Conservation (phyloP, 2,888 invertebrate species). For the Rhodophaea formosa region DNA sequence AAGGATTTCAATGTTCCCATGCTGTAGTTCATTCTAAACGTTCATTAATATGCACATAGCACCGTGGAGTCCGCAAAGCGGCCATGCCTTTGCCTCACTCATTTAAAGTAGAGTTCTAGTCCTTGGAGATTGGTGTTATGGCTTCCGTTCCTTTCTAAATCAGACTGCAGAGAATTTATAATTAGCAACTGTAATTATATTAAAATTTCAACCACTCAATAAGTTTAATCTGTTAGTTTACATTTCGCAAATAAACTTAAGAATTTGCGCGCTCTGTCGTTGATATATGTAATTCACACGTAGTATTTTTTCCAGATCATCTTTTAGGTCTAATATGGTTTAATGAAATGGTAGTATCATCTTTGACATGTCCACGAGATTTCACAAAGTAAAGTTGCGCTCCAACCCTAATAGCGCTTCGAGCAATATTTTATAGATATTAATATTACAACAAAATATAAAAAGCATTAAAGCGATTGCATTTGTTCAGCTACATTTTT, state of each 20-base stretch:
- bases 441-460: too few species aligned
- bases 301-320: too few species aligned
- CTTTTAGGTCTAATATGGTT: too few species aligned
- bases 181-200: conserved; percentile 24
- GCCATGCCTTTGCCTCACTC: conserved; percentile 33
- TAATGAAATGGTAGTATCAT: too few species aligned
- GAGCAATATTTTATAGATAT: too few species aligned
- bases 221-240: not conserved
- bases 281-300: too few species aligned
- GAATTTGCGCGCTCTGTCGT: not conserved
- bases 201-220: not conserved
- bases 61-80: conserved; percentile 34
- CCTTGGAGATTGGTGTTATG: conserved; percentile 50
- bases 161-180: conserved; percentile 30
- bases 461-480: too few species aligned
- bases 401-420: too few species aligned
- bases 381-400: too few species aligned
- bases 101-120: conserved; percentile 38
- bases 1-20: not conserved
- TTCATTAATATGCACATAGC: conserved; percentile 33
- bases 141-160: conserved; percentile 47
- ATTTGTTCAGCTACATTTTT: too few species aligned
- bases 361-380: too few species aligned
- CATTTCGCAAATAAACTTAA: not conserved
- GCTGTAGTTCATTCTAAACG: conserved; percentile 2